A percentile compares a stretch with the other conserved stretches of the same genome.
Conservation (phyloP, 2,888 invertebrate genomes). For the Caenorhabditis wallacei region DNA sequence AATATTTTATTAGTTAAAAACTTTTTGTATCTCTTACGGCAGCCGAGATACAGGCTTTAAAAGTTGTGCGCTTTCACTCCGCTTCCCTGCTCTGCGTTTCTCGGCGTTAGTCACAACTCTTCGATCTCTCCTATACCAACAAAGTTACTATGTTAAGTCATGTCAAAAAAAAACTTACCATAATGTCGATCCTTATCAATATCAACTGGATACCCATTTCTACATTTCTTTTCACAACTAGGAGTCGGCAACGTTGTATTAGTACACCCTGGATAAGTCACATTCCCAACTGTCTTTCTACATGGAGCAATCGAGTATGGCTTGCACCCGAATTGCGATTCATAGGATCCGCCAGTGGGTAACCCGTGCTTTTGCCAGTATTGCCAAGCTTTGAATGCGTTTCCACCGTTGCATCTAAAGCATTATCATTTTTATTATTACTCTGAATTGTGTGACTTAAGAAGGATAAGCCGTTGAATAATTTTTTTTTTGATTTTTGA, state of each 20-base stretch:
- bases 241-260: constrained; percentile 52
- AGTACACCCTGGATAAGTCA: constrained; percentile 83
- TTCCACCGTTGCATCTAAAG: constrained; percentile 89
- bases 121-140: too few species aligned
- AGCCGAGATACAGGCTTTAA: too few species aligned
- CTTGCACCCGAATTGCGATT: constrained; percentile 88
- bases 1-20: too few species aligned
- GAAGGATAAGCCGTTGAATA: too few species aligned
- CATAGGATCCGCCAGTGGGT: constrained; percentile 90
- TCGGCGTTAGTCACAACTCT: too few species aligned
- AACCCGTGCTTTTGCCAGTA: constrained; percentile 91
- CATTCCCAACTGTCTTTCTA: constrained; percentile 91
- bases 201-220: constrained; percentile 34
- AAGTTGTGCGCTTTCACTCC: too few species aligned
- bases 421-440: too few species aligned
- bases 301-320: constrained; percentile 92
- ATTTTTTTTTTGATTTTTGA: not conserved
- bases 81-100: too few species aligned
- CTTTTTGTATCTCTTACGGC: too few species aligned
- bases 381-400: constrained; percentile 90
- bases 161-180: constrained; percentile 34
- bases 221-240: constrained; percentile 61
- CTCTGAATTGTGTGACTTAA: too few species aligned
- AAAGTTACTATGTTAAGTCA: too few species aligned
- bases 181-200: constrained; percentile 66